A percentile compares a stretch with the other conserved stretches of the same genome.
These are phyloP conservation scores for Anolis carolinensis DNA, from an alignment of 2,113 vertebrate species.

Conservation along the genomic window DNA sequence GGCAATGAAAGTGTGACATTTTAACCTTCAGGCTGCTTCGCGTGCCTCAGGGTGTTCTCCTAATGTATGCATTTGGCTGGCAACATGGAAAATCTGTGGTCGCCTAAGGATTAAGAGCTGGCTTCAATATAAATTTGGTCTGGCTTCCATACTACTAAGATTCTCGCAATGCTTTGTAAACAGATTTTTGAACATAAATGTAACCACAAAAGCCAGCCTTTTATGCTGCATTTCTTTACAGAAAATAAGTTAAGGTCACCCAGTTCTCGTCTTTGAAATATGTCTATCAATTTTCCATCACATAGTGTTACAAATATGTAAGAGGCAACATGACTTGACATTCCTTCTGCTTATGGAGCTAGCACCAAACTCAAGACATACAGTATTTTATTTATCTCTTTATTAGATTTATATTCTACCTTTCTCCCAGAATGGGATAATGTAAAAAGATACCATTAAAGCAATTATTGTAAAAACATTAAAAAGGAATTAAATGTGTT, in stretches of 20 bases:
- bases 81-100: slow-evolving; percentile 55
- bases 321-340: not conserved
- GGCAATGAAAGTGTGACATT: slow-evolving; percentile 53
- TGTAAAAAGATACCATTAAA: no score
- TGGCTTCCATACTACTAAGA: slow-evolving; percentile 56
- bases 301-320: not conserved
- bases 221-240: slow-evolving; percentile 49
- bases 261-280: not conserved
- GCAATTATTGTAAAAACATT: no score
- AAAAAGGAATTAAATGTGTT: no score
- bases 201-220: slow-evolving; percentile 47
- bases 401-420: no score
- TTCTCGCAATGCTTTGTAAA: slow-evolving; percentile 57
- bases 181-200: slow-evolving; percentile 58
- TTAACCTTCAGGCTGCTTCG: slow-evolving; percentile 63
- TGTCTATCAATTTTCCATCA: not conserved
- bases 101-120: slow-evolving; percentile 60
- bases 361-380: no score
- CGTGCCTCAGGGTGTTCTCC: slow-evolving; percentile 55
- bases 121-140: slow-evolving; percentile 54
- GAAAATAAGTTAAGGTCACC: slow-evolving; percentile 39
- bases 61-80: slow-evolving; percentile 47
- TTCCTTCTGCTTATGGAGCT: not conserved
- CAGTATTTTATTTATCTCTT: no score
- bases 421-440: no score